Evolutionary conservation across 1,140 invertebrate species (phyloP), one percentile per base, ranked within the genome.

Genomic region (Papilio machaon): DNA sequence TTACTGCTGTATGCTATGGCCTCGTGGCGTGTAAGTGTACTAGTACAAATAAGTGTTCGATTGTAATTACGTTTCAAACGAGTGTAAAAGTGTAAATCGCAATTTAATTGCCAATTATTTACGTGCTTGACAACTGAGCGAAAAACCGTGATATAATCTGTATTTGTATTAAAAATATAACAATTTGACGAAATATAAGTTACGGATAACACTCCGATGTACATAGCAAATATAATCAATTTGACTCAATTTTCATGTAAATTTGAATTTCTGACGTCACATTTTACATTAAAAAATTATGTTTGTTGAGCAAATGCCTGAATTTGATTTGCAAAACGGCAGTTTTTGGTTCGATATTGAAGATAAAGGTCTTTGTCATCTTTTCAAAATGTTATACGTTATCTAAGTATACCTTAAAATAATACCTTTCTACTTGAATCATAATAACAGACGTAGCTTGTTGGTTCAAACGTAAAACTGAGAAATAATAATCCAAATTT

Each of bases 31-130:
- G 49, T 49, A 17, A 52, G 54, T 2, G 54, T 19, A n/a, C 6
- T 58, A 58, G 23, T 30, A 58, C n/a, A 19, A 58, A 15, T 64
- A 64, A 64, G 19, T 15, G 60, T 30, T 23, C 60, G 23, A 3
- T 64, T 64, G 60, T 64, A 64, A 64, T 35, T 64, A 30, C 10
- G 2, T 64, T 64, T 30, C 23, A 64, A 23, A 64, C 23, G 60
- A 30, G 60, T 64, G 60, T 64, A 64, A 64, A 64, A 64, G 19
- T 64, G 60, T 64, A 30, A 64, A 64, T 64, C 9, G 23, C 23
- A 64, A 64, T 64, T 64, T 64, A 64, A 64, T 23, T 64, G 23
- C 60, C 23, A 23, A 64, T 64, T 64, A 30, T 30, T 30, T 30
- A 64, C 60, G 60, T 13, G 60, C 60, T 23, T 64, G 23, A 15